These are phyloP conservation scores for Drosophila neocordata DNA, from an alignment of 1,140 invertebrate genomes.

Conservation along the genomic window DNA sequence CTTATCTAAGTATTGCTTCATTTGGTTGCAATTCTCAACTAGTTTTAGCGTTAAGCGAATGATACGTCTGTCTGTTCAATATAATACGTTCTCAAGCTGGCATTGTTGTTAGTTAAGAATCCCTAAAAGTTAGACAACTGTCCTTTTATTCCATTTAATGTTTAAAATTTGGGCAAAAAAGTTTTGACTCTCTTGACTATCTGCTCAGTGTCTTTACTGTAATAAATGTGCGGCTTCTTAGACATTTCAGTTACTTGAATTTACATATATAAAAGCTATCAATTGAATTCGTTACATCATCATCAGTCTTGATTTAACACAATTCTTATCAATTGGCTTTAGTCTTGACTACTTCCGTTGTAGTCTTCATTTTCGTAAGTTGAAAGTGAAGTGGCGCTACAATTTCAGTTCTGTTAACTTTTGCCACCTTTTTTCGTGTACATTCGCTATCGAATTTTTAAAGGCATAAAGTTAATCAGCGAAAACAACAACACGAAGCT, in stretches of 20 bases:
- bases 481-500: slow-evolving; percentile 34
- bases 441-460: slow-evolving; percentile 22
- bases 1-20: no score
- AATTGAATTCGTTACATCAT: not conserved
- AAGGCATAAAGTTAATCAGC: slow-evolving; percentile 52
- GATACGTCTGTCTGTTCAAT: no score
- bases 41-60: no score
- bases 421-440: slow-evolving; percentile 11
- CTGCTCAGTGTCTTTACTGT: no score
- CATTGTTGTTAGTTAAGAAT: no score
- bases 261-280: not conserved
- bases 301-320: slow-evolving; percentile 13
- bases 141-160: no score
- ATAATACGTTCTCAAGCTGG: no score
- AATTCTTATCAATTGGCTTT: slow-evolving; percentile 28
- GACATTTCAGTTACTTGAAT: not conserved
- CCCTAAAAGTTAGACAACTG: no score
- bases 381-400: not conserved
- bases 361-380: slow-evolving; percentile 48
- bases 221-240: not conserved
- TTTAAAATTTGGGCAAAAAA: no score
- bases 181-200: no score
- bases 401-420: not conserved
- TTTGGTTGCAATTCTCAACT: no score
- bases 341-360: slow-evolving; percentile 33